Conservation (phyloP, 2,888 invertebrate genomes). For the Zootermopsis nevadensis region DNA sequence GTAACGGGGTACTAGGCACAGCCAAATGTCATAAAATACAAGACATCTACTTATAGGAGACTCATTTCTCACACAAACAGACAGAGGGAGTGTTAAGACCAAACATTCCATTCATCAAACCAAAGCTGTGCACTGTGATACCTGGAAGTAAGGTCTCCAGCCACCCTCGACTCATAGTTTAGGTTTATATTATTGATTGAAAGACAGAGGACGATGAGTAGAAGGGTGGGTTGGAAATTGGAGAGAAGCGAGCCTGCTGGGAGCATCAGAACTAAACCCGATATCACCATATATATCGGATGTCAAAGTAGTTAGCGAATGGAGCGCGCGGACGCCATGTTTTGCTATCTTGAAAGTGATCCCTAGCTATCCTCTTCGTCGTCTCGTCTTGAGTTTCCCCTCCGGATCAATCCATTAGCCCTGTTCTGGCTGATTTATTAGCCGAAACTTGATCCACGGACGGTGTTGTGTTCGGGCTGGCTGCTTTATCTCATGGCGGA, state of each 20-base stretch:
- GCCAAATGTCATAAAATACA: too few relatives aligned
- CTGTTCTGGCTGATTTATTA: conserved; percentile 54
- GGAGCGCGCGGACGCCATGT: conserved; percentile 45
- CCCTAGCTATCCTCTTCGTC: conserved; percentile 29
- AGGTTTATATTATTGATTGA: conserved; percentile 38
- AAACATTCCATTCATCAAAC: too few relatives aligned
- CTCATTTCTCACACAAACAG: too few relatives aligned
- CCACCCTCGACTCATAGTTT: conserved; percentile 13
- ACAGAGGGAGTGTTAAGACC: neutral
- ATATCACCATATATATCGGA: conserved; percentile 46
- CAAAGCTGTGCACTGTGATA: neutral
- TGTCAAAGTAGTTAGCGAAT: conserved; percentile 45
- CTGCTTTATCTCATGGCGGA: neutral
- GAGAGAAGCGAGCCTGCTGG: conserved; percentile 32
- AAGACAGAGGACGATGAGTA: conserved; percentile 35
- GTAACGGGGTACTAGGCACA: too few relatives aligned
- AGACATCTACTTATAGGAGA: too few relatives aligned
- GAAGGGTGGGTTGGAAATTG: conserved; percentile 32
- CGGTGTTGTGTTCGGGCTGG: conserved; percentile 22
- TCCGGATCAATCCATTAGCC: conserved; percentile 54
- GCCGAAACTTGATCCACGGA: conserved; percentile 47
- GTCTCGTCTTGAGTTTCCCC: conserved; percentile 47
- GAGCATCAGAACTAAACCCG: conserved; percentile 42
- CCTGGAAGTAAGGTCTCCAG: neutral
- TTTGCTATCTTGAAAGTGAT: conserved; percentile 47